Conservation (phyloP, 2,797 vertebrate species). For the Pteronotus mesoamericanus region DNA sequence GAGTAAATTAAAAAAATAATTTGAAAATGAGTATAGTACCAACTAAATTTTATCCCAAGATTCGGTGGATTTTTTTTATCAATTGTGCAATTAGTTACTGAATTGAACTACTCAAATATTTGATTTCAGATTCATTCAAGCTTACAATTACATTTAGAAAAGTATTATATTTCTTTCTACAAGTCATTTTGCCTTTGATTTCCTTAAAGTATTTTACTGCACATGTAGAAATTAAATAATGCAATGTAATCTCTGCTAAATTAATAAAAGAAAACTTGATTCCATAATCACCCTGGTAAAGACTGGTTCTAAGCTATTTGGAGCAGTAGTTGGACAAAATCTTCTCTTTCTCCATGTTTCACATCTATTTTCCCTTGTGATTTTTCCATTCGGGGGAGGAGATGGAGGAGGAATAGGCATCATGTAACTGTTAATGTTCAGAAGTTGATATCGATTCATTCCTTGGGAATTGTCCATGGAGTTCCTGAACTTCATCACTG, state of each 20-base stretch:
- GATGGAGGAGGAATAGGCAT: conserved; percentile 86
- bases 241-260: background rate
- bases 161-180: background rate
- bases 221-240: background rate
- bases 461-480: conserved; percentile 73
- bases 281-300: conserved; percentile 78
- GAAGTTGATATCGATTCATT: conserved; percentile 86
- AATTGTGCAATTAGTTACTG: background rate
- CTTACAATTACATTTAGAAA: background rate
- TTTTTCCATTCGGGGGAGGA: conserved; percentile 70
- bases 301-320: conserved; percentile 77
- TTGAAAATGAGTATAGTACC: background rate
- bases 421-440: conserved; percentile 83
- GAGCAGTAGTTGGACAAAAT: conserved; percentile 83
- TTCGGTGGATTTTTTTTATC: background rate
- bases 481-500: conserved; percentile 73
- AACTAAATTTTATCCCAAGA: conserved; percentile 8
- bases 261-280: conserved; percentile 6
- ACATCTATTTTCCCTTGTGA: conserved; percentile 58
- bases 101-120: background rate
- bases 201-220: background rate
- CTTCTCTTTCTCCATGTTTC: conserved; percentile 80
- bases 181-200: background rate
- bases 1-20: background rate
- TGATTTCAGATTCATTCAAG: background rate